Evolutionary conservation across 2,888 invertebrate species (phyloP).

Genomic region (Pasiphila rectangulata): DNA sequence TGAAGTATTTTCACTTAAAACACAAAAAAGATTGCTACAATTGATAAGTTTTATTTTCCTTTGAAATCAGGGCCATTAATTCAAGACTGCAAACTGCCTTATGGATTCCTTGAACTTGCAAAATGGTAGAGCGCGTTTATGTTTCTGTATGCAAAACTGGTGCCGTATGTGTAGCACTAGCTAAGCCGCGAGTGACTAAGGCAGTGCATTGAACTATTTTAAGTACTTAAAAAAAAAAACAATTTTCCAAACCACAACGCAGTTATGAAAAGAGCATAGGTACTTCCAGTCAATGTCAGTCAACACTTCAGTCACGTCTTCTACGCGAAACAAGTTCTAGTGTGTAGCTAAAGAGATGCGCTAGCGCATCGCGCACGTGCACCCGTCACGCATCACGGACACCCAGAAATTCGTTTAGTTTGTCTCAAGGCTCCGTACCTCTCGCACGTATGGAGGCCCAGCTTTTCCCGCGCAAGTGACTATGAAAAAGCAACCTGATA

Average conservation of each 20-base stretch:
- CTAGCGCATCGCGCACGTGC: constrained; percentile 69
- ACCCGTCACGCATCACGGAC: constrained; percentile 72
- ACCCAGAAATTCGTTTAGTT: constrained; percentile 74
- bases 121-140: constrained; percentile 6
- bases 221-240: background rate
- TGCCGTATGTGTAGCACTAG: no score
- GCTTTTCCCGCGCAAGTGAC: constrained; percentile 63
- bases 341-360: constrained; percentile 49
- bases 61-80: background rate
- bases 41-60: background rate
- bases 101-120: background rate
- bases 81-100: background rate
- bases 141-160: constrained; percentile 12
- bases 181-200: no score
- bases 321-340: constrained; percentile 14
- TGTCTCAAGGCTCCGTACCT: constrained; percentile 61
- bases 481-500: constrained; percentile 60
- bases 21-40: background rate
- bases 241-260: background rate
- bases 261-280: background rate
- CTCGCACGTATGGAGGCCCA: constrained; percentile 62
- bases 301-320: constrained; percentile 7
- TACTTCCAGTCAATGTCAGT: constrained; percentile 2
- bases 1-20: background rate
- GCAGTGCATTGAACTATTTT: background rate